phyloP scores from a whole-genome alignment of 2,113 vertebrate genomes.

The Anhinga anhinga region DNA sequence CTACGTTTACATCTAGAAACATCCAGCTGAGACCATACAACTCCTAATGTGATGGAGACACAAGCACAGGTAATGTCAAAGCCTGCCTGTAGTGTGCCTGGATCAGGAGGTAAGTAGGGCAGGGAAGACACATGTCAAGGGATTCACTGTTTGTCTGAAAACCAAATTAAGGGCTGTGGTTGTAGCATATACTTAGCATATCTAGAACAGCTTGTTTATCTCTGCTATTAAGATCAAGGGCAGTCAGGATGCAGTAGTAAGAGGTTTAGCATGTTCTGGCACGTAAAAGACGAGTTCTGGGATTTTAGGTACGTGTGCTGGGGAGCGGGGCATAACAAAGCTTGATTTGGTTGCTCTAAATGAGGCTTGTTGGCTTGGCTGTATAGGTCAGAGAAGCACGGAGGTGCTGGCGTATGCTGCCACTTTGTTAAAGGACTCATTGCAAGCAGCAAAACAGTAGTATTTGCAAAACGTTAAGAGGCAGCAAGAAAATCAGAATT shows the following conservation, averaged over 20 bases:
- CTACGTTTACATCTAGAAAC: not conserved
- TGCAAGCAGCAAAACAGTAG: not conserved
- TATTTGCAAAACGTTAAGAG: not conserved
- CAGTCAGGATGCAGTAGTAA: not conserved
- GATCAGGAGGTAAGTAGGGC: not conserved
- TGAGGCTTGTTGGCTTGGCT: not conserved
- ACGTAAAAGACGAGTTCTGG: not conserved
- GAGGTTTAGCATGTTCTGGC: not conserved
- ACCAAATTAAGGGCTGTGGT: not conserved
- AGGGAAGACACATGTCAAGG: not conserved
- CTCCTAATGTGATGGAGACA: not conserved
- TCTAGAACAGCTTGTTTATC: slow-evolving; percentile 43
- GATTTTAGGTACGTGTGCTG: not conserved
- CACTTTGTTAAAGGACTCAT: not conserved
- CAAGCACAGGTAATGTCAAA: not conserved
- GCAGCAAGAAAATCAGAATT: not conserved
- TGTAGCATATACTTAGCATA: not conserved
- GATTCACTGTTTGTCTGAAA: not conserved
- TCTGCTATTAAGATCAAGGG: not conserved
- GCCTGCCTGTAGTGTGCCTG: not conserved
- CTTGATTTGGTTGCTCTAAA: not conserved
- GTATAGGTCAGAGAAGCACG: not conserved
- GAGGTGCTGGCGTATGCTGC: not conserved
- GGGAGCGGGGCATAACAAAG: not conserved
- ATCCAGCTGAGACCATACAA: not conserved